phyloP scores from a whole-genome alignment of 2,888 invertebrate genomes.

The Hirtodrosophila duncani region DNA sequence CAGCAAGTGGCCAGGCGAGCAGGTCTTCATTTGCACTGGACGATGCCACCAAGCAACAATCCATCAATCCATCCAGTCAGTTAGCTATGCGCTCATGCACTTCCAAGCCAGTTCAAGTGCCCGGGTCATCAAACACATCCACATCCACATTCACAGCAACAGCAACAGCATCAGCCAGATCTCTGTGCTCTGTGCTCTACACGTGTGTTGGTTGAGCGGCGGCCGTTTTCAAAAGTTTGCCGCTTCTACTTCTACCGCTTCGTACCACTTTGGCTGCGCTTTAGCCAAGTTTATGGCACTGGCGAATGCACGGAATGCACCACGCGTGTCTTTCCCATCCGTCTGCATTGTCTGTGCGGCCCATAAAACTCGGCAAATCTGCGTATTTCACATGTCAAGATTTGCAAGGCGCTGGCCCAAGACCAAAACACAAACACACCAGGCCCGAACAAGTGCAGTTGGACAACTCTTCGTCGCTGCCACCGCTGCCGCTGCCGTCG shows the following conservation, averaged over 20 bases:
- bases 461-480: no score
- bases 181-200: no score
- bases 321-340: slow-evolving; percentile 29
- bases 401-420: slow-evolving; percentile 47
- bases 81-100: slow-evolving; percentile 24
- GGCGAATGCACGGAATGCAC: slow-evolving; percentile 67
- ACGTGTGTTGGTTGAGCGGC: slow-evolving; percentile 32
- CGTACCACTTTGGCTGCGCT: slow-evolving; percentile 67
- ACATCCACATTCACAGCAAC: no score
- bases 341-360: slow-evolving; percentile 46
- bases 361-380: slow-evolving; percentile 74
- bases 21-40: slow-evolving; percentile 70
- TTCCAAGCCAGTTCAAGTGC: slow-evolving; percentile 65
- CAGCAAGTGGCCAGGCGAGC: slow-evolving; percentile 57
- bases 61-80: slow-evolving; percentile 70
- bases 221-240: slow-evolving; percentile 1
- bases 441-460: slow-evolving; percentile 2
- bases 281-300: slow-evolving; percentile 71
- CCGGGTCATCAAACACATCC: slow-evolving; percentile 58
- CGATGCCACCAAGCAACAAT: slow-evolving; percentile 47
- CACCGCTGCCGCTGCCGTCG: no score
- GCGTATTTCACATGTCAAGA: slow-evolving; percentile 74
- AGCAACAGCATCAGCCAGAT: slow-evolving; percentile 44
- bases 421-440: neutral
- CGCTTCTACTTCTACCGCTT: slow-evolving; percentile 52